Percentiles rank a stretch among this genome's conserved stretches.
Evolutionary conservation across 2,113 vertebrate genomes (phyloP).

Genomic region (Eurypyga helias): DNA sequence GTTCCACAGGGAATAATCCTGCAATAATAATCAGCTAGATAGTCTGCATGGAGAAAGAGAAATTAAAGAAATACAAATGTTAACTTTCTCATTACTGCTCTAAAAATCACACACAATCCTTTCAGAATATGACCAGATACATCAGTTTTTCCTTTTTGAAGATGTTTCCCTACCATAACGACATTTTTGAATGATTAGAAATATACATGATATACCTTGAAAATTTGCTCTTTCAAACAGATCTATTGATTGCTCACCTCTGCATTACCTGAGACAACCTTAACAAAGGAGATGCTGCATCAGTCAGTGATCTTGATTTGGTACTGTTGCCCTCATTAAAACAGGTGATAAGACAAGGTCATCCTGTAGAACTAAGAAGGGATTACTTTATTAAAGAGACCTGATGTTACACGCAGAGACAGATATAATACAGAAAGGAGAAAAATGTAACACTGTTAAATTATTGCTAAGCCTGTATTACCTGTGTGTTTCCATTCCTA

Average conservation of each 20-base stretch:
- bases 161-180: not conserved
- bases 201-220: not conserved
- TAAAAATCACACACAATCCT: not conserved
- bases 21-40: not conserved
- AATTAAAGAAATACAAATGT: not conserved
- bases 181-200: not conserved
- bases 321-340: not conserved
- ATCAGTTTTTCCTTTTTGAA: not conserved
- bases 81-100: not conserved
- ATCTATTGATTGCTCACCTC: not conserved
- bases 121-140: not conserved
- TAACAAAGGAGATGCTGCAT: not conserved
- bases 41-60: not conserved
- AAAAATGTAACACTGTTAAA: not conserved
- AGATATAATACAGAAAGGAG: not conserved
- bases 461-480: conserved; percentile 11
- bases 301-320: not conserved
- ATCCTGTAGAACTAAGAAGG: not conserved
- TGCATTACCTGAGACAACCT: not conserved
- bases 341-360: not conserved
- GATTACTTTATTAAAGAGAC: not conserved
- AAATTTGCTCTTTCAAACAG: conserved; percentile 19
- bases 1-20: not conserved
- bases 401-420: not conserved
- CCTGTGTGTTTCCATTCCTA: conserved; percentile 9